A percentile compares a stretch with the other conserved stretches of the same genome.
These are phyloP conservation scores for Saccostrea glomerata DNA, from an alignment of 1,140 invertebrate species.

Conservation along the genomic window DNA sequence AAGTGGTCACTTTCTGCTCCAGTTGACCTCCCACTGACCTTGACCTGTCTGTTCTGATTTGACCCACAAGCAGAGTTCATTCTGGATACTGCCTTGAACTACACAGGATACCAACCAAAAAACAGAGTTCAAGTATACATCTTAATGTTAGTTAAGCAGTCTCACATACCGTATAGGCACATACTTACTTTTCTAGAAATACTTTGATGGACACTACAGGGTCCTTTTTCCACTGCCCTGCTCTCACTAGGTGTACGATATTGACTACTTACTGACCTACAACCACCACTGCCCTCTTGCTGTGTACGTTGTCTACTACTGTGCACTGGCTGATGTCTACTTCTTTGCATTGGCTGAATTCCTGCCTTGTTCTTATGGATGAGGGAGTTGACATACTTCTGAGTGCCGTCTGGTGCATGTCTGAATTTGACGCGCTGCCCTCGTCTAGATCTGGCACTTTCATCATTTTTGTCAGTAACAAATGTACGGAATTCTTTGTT, in stretches of 20 bases:
- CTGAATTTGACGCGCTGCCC: not conserved
- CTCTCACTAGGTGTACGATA: not conserved
- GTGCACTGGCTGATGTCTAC: not conserved
- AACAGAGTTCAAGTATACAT: too few species aligned
- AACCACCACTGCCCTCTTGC: too few species aligned
- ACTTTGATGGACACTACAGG: not conserved
- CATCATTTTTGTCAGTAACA: conserved; percentile 14
- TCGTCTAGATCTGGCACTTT: not conserved
- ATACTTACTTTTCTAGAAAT: too few species aligned
- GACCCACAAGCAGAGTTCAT: not conserved
- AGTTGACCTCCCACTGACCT: not conserved
- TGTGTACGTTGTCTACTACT: too few species aligned
- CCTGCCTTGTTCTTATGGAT: not conserved
- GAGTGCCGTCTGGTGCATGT: not conserved
- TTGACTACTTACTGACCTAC: too few species aligned
- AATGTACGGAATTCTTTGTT: not conserved
- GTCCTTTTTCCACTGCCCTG: not conserved
- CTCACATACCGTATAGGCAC: too few species aligned
- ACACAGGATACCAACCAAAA: not conserved
- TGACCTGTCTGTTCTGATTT: not conserved
- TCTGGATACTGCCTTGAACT: not conserved
- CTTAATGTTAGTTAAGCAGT: too few species aligned
- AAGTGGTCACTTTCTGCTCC: not conserved
- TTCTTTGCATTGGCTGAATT: not conserved
- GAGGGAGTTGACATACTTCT: not conserved